phyloP scores from a whole-genome alignment of 1,140 invertebrate genomes.

The Drosophila azteca region DNA sequence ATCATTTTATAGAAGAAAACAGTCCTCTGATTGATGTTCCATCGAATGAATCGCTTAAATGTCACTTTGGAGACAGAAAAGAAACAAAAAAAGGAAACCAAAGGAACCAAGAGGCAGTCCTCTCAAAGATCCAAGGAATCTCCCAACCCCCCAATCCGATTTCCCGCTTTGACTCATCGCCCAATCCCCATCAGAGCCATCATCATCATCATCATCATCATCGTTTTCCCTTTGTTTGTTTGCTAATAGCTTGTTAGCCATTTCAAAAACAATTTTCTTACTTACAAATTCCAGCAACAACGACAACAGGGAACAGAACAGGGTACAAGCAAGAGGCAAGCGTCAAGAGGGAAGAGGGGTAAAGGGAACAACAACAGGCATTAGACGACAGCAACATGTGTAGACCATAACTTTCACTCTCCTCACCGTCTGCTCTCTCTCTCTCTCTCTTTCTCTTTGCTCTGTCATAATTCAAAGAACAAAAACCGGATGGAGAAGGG shows the following conservation, averaged over 20 bases:
- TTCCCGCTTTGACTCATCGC: not conserved
- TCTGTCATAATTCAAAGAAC: conserved; percentile 61
- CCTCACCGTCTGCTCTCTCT: not conserved
- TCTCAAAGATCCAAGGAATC: not conserved
- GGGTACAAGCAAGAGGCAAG: too few species aligned
- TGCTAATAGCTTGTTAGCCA: conserved; percentile 81
- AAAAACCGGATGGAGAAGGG: conserved; percentile 13
- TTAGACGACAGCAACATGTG: conserved; percentile 68
- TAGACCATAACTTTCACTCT: conserved; percentile 54
- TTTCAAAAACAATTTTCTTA: conserved; percentile 79
- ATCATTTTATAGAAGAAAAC: conserved; percentile 24
- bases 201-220: conserved; percentile 52
- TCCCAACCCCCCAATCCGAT: not conserved
- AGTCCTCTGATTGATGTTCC: conserved; percentile 54
- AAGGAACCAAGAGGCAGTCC: not conserved
- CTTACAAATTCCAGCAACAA: conserved; percentile 52
- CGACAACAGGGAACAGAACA: conserved; percentile 10
- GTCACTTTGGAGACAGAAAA: conserved; percentile 40
- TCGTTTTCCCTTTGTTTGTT: conserved; percentile 68
- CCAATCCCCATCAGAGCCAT: conserved; percentile 3
- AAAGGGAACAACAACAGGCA: conserved; percentile 36
- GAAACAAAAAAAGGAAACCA: not conserved
- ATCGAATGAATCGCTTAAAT: conserved; percentile 53
- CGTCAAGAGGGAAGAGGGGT: not conserved
- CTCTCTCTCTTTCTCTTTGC: conserved; percentile 19